A percentile compares a stretch with the other conserved stretches of the same genome.
phyloP scores from a whole-genome alignment of 2,888 invertebrate species.

The Hirtodrosophila alboralis region DNA sequence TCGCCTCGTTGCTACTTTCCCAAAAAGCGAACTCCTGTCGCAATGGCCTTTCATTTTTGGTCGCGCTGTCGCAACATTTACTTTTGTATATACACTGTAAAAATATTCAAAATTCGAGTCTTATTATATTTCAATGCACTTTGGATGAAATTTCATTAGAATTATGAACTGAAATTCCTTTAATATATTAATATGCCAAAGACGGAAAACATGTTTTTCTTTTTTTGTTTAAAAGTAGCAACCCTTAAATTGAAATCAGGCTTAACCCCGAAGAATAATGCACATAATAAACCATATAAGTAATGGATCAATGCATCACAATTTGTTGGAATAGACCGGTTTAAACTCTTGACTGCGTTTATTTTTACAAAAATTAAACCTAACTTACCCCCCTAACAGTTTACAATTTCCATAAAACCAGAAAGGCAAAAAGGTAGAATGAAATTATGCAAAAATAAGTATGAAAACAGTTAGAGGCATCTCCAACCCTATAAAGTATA shows the following conservation, averaged over 20 bases:
- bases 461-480: too few species aligned
- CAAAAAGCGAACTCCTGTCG: conserved; percentile 59
- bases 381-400: too few species aligned
- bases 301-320: conserved; percentile 21
- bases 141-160: conserved; percentile 1
- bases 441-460: too few species aligned
- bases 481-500: too few species aligned
- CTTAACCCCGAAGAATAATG: conserved; percentile 33
- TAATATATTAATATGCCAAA: too few species aligned
- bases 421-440: too few species aligned
- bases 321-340: conserved; percentile 1
- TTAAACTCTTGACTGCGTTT: background rate
- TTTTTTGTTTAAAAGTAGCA: conserved; percentile 18
- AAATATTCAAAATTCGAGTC: background rate
- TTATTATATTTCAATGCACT: background rate
- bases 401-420: too few species aligned
- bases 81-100: conserved; percentile 44
- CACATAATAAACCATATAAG: conserved; percentile 22
- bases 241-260: conserved; percentile 29
- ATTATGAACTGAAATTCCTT: conserved; percentile 3
- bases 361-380: too few species aligned
- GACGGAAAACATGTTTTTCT: too few species aligned
- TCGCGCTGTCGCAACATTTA: conserved; percentile 49
- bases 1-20: conserved; percentile 67
- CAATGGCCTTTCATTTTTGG: conserved; percentile 68